A percentile compares a stretch with the other conserved stretches of the same genome.
Evolutionary conservation across 2,888 invertebrate genomes (phyloP).

Genomic region (Marronus borbonicus): DNA sequence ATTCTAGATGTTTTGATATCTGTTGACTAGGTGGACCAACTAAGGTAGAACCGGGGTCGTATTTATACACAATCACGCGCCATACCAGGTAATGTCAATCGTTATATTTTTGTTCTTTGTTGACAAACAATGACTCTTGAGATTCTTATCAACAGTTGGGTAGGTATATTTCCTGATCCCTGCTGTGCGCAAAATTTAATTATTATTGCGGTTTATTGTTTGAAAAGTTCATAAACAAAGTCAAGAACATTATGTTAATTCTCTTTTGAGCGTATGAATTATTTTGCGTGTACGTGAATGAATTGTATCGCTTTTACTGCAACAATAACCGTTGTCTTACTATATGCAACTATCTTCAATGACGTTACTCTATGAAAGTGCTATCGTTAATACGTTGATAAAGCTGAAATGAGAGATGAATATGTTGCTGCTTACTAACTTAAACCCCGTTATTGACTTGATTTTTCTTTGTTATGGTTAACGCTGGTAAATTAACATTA

Average conservation of each 20-base stretch:
- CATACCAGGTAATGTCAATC: not conserved
- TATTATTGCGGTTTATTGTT: constrained; percentile 3
- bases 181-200: not conserved
- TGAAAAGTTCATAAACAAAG: not conserved
- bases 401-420: no score
- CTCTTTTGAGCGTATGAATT: not conserved
- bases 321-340: not conserved
- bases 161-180: not conserved
- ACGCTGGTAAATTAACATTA: no score
- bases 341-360: not conserved
- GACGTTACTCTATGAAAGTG: not conserved
- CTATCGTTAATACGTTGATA: no score
- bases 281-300: not conserved
- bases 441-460: no score
- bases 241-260: constrained; percentile 5
- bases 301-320: not conserved
- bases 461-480: no score
- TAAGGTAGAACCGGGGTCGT: no score
- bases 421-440: no score
- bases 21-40: no score
- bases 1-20: no score
- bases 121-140: constrained; percentile 15
- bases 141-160: not conserved
- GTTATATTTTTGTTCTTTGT: not conserved
- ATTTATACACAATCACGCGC: no score